Evolutionary conservation across 2,888 invertebrate genomes (phyloP), one percentile per base, ranked within the genome.

Genomic region (Thymelicus sylvestris): DNA sequence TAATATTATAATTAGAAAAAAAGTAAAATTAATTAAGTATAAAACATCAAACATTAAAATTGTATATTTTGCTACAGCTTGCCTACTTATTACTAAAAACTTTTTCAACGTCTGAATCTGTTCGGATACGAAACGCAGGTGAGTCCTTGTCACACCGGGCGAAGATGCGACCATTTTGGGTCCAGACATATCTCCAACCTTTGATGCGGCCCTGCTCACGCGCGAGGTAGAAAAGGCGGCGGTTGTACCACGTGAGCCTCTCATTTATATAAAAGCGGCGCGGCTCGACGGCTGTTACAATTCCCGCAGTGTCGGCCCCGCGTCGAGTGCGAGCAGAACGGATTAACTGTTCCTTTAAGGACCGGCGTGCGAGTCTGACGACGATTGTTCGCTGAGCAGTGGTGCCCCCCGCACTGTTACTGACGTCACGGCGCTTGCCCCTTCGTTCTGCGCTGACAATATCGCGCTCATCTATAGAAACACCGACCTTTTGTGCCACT

Each of bases 321-420:
- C 65, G 65, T 5, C 65, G 65, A 19, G 13, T 7, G 6, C 65
- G 52, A 2, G 65, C 65, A 5, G 65, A 52, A 12, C 65, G 31
- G 0, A 65, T 7, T 41, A 65, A 12, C 39, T 65, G 50, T 2
- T 50, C 50, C 39, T 57, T 55, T 2, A 57, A 44, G 8, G 24
- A 15, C 50, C 44, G 44, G 24, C 57, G 66, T 24, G 66, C 24
- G 0, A 66, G 44, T 8, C 57, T 52, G 2, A 57, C 66, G 7
- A 44, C n/a, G 3, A 66, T 44, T 0, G 44, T 24, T 44, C 66
- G 66, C 41, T 41, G 55, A 57, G 44, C 76, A 75, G 19, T 67
- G 76, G 50, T 15, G 7, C 2, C 69, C 15, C 2, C 8, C 44
- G 44, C 44, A 7, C 10, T 7, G 2, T 7, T 10, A 7, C 44